A percentile compares a stretch with the other conserved stretches of the same genome.
Evolutionary conservation across 2,113 vertebrate genomes (phyloP).

Genomic region (Nyctereutes procyonoides): DNA sequence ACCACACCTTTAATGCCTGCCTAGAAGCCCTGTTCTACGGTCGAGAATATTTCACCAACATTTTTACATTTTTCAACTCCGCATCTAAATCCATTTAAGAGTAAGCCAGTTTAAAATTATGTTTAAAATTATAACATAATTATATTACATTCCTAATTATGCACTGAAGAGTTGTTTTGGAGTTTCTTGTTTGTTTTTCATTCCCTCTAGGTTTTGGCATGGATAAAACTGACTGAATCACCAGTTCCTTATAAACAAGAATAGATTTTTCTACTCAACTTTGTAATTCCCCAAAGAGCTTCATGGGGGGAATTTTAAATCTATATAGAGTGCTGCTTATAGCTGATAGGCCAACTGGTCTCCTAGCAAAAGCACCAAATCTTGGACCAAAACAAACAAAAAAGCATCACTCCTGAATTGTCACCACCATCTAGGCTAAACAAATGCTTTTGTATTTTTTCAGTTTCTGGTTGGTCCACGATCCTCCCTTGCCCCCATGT

Average conservation of each 20-base stretch:
- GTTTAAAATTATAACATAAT: neutral
- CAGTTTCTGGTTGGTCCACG: neutral
- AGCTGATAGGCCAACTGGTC: neutral
- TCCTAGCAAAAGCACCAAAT: neutral
- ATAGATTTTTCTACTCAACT: neutral
- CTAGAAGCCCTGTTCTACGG: neutral
- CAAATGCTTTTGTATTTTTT: neutral
- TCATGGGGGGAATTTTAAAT: neutral
- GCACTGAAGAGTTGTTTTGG: neutral
- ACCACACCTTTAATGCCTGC: neutral
- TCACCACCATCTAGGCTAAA: neutral
- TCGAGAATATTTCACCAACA: neutral
- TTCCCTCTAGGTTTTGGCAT: neutral
- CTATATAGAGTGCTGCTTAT: neutral
- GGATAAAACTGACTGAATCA: neutral
- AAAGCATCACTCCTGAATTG: neutral
- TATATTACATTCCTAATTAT: slow-evolving; percentile 1
- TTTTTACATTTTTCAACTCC: neutral
- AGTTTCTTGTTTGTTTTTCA: neutral
- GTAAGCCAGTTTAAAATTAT: neutral
- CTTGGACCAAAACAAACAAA: neutral
- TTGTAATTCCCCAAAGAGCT: slow-evolving; percentile 6
- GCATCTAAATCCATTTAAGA: neutral
- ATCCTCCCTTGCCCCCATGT: neutral
- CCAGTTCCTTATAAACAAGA: neutral